phyloP scores from a whole-genome alignment of 2,113 vertebrate genomes.

The Esox niger region DNA sequence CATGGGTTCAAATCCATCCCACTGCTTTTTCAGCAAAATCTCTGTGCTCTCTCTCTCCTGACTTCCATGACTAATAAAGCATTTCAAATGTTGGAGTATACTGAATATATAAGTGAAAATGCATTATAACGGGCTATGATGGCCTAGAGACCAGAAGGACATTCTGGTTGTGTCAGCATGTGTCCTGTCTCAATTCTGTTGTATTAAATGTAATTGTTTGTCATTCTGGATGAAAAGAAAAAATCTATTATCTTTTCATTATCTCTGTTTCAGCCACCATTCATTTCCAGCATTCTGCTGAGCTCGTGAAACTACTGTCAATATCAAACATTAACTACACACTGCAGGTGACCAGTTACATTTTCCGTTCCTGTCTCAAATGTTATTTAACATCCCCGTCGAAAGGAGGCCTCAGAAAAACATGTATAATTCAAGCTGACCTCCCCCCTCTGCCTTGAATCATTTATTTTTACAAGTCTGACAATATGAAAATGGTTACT shows the following conservation, averaged over 20 bases:
- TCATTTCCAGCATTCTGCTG: constrained; percentile 96
- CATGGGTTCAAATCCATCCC: too few species aligned
- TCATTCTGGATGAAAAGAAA: neutral
- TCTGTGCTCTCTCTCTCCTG: too few species aligned
- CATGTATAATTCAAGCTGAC: constrained; percentile 7
- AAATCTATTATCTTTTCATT: constrained; percentile 2
- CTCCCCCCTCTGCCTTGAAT: constrained; percentile 1
- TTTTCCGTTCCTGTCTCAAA: neutral
- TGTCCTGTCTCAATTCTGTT: neutral
- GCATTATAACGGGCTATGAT: too few species aligned
- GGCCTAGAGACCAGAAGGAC: too few species aligned
- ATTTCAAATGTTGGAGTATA: too few species aligned
- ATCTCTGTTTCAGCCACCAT: constrained; percentile 83
- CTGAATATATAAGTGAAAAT: too few species aligned
- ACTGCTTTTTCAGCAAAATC: too few species aligned
- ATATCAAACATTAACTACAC: constrained; percentile 86
- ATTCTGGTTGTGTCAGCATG: neutral
- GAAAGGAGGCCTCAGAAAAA: neutral
- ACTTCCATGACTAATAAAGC: too few species aligned
- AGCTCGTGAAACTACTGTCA: constrained; percentile 89
- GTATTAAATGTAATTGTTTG: neutral
- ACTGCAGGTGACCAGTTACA: constrained; percentile 78
- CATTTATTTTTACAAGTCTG: constrained; percentile 13
- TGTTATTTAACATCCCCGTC: neutral
- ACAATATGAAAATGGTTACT: constrained; percentile 5